Base-by-base conservation (phyloP, 2,888 invertebrate genomes). In the Agrotis clavis region DNA sequence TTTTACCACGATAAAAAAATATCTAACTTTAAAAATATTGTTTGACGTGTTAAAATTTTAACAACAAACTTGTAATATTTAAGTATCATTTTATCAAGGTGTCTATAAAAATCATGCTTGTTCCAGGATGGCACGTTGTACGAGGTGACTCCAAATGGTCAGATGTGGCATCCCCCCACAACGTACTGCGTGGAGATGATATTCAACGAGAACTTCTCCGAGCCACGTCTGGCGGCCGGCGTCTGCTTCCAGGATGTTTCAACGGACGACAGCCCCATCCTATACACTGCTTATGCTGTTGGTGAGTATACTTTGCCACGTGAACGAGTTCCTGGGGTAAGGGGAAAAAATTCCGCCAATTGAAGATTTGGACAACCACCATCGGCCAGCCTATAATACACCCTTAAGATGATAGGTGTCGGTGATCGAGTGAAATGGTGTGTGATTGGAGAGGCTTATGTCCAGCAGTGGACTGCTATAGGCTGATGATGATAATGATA, bases 51-150 rank as follows among this genome's bases (percentile, higher is more conserved):
- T 1, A 35, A 35, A 35, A 0, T 35, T 7, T 41, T 11, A 11
- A 11, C 41, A 41, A 41, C 41, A 9, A 41, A 41, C 11, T 41
- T 11, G 11, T 11, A 41, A 41, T 4, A 35, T 35, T 25, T 2
- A 35, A 35, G 7, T 35, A 35, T 35, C 4, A 30, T 25, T 6
- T 25, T 25, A 48, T 11, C 11, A 3, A n/a, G 48, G 13, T 30
- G 1, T 25, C 25, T 69, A 21, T 30, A 61, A 61, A 41, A 47
- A 35, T 7, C 0, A 9, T 16, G 9, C 56, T 21, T 76, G 53
- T 92, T 91, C 1, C 86, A 96, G 96, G 93, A 96, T 82, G 96
- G 93, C 2, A 94, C 93, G 0, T 84, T 96, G 3, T 88, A 90
- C 59, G 94, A 95, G 81, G 85, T 93, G 21, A 81, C 91, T 0